Evolutionary conservation across 2,797 vertebrate genomes (phyloP).

Genomic region (Mormyrus proboscirostris): DNA sequence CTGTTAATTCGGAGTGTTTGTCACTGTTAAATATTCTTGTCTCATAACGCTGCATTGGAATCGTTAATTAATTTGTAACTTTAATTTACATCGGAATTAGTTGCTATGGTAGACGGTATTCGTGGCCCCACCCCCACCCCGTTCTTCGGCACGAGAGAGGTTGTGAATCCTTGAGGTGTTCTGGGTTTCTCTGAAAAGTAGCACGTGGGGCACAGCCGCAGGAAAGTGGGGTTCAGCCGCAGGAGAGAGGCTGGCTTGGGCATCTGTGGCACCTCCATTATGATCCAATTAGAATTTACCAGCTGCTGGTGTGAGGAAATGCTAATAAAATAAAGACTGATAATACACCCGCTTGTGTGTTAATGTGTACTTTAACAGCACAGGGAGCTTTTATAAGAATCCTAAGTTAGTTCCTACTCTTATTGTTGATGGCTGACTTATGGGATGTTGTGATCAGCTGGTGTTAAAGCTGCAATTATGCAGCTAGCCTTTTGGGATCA

Average conservation of each 20-base stretch:
- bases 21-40: background rate
- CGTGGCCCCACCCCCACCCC: background rate
- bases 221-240: background rate
- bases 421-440: background rate
- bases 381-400: background rate
- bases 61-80: background rate
- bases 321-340: background rate
- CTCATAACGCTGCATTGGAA: background rate
- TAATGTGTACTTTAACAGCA: background rate
- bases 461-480: background rate
- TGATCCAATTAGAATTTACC: constrained; percentile 1
- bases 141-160: background rate
- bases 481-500: background rate
- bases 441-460: background rate
- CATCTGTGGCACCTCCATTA: background rate
- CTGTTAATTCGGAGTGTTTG: background rate
- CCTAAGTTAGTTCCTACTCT: background rate
- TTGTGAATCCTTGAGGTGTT: background rate
- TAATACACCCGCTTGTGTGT: background rate
- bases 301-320: background rate
- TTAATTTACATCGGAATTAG: background rate
- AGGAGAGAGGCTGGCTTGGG: background rate
- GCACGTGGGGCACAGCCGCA: background rate
- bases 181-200: background rate
- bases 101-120: background rate